These are phyloP conservation scores for Agrilus biguttatus DNA, from an alignment of 2,888 invertebrate species.

Conservation along the genomic window DNA sequence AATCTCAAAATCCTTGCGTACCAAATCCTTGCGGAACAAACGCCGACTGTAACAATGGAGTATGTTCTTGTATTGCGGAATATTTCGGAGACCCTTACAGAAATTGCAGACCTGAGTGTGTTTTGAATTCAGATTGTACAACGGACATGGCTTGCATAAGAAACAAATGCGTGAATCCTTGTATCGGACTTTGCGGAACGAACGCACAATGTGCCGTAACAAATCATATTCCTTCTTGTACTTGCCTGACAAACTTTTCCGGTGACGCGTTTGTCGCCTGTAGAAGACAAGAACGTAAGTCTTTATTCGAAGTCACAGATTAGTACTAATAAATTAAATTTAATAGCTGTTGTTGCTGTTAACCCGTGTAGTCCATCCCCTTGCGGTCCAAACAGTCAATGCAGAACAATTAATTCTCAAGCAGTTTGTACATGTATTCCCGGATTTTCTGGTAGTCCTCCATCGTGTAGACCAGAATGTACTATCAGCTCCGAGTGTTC, in stretches of 20 bases:
- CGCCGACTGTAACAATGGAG: slow-evolving; percentile 53
- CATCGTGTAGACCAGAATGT: slow-evolving; percentile 50
- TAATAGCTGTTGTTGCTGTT: neutral
- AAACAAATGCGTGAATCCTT: slow-evolving; percentile 64
- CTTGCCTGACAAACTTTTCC: slow-evolving; percentile 51
- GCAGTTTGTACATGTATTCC: slow-evolving; percentile 39
- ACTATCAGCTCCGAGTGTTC: slow-evolving; percentile 56
- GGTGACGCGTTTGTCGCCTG: slow-evolving; percentile 56
- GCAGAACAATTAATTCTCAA: slow-evolving; percentile 30
- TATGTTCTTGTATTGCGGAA: slow-evolving; percentile 59
- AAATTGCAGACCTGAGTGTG: slow-evolving; percentile 59
- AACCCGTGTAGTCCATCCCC: slow-evolving; percentile 35
- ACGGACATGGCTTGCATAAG: slow-evolving; percentile 52
- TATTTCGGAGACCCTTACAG: slow-evolving; percentile 65
- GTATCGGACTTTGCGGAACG: slow-evolving; percentile 60
- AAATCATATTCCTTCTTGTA: slow-evolving; percentile 55
- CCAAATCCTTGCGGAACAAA: slow-evolving; percentile 62
- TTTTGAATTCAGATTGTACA: slow-evolving; percentile 54
- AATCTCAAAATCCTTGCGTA: slow-evolving; percentile 37
- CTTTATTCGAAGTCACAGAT: neutral
- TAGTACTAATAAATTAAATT: neutral
- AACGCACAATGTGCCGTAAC: slow-evolving; percentile 59
- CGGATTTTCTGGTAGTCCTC: slow-evolving; percentile 32
- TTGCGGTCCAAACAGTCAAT: slow-evolving; percentile 35
- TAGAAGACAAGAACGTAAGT: slow-evolving; percentile 23